Base-by-base conservation (phyloP, 2,797 vertebrate species). In the Parauchenoglanis ngamensis region DNA sequence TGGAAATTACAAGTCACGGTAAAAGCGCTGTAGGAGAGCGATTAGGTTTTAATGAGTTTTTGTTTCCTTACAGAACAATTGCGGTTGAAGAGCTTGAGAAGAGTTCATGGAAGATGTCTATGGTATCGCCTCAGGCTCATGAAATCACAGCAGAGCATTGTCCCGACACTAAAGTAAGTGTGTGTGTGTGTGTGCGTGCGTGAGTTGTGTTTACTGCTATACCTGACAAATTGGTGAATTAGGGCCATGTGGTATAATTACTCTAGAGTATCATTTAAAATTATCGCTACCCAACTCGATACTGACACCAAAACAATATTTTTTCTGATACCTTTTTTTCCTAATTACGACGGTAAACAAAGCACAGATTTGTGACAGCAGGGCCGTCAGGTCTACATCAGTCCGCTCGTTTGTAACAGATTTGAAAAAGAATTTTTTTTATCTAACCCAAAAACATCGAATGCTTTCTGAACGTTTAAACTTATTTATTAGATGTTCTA, bases 61-160 rank as follows among this genome's bases (percentile, higher is more conserved):
- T 40, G 75, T 84, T 56, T 54, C 21, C 68, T 86, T 40, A 1
- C 91, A 99, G 98, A 99, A 90, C 98, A 99, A 97, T 96, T 97
- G 90, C 97, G 98, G 52, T 94, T 99, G 93, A 99, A 99, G 94
- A 98, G 97, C 92, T 95, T 99, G 93, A 95, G 98, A 93, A 96
- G 97, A 49, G 97, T 99, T 0, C 98, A 99, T 89, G 97, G 98
- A 95, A 97, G 98, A 92, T 99, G 98, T 93, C 94, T 98, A 93
- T 99, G 98, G 98, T 99, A 99, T 93, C 98, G 97, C 84, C 96
- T 99, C 91, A 93, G 97, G 87, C 94, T 98, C 88, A 95, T 97
- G 94, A 99, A 99, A 92, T 98, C 98, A 1, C 98, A 99, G 90
- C 97, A 98, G 93, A 99, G 98, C 94, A 94, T 99, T 72, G 95